Percentiles rank a stretch among this genome's conserved stretches.
phyloP scores from a whole-genome alignment of 64 coral and sea anemone genomes.

The Montipora sp. region DNA sequence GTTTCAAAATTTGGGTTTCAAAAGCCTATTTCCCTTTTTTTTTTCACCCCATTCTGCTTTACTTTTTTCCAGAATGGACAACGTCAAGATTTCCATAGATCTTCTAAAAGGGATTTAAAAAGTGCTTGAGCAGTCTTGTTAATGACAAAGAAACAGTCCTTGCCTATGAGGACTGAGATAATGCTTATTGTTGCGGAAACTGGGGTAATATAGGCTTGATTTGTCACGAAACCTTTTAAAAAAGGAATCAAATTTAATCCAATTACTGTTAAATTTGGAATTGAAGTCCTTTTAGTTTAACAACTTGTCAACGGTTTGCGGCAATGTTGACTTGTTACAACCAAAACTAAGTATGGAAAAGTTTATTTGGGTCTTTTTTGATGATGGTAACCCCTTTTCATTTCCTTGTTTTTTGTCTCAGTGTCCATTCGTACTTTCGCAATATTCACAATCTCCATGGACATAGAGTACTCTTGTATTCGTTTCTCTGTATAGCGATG shows the following conservation, averaged over 20 bases:
- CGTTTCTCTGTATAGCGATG: slow-evolving; percentile 58
- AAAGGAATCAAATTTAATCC: background rate
- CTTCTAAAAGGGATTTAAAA: slow-evolving; percentile 28
- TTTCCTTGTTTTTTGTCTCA: background rate
- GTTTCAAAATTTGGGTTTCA: no score
- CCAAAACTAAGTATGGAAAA: background rate
- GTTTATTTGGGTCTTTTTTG: background rate
- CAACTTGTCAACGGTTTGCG: background rate
- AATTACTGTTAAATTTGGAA: background rate
- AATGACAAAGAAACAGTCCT: background rate
- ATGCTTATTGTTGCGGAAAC: background rate
- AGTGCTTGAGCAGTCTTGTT: background rate
- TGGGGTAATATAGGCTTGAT: slow-evolving; percentile 9
- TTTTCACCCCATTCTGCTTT: background rate
- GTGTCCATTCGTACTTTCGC: slow-evolving; percentile 26
- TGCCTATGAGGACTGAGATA: background rate
- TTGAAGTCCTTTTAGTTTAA: background rate
- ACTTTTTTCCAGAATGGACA: background rate
- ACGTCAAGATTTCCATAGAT: background rate
- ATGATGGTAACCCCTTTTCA: slow-evolving; percentile 10
- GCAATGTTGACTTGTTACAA: background rate
- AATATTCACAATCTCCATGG: slow-evolving; percentile 55
- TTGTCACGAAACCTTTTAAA: slow-evolving; percentile 1
- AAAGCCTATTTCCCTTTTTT: no score
- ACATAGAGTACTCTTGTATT: slow-evolving; percentile 63